Conservation (phyloP, 2,888 invertebrate species). For the Hyles lineata region DNA sequence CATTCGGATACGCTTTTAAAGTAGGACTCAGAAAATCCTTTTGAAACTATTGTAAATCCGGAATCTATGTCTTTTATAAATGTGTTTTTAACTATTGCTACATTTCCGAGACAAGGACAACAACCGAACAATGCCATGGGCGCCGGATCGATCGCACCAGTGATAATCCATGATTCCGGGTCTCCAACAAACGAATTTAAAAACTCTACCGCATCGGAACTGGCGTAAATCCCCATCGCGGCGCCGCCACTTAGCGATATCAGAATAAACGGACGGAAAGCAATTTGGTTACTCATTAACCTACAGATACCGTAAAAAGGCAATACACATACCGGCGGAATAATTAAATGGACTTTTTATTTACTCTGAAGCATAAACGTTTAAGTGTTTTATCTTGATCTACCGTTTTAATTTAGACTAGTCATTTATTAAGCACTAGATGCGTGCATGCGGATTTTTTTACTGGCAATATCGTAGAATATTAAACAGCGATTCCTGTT, state of each 20-base stretch:
- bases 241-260: slow-evolving; percentile 33
- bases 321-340: slow-evolving; percentile 12
- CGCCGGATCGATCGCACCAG: neutral
- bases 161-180: slow-evolving; percentile 2
- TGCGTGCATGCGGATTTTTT: no score
- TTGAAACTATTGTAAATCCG: no score
- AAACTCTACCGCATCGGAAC: neutral
- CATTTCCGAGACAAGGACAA: slow-evolving; percentile 8
- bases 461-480: no score
- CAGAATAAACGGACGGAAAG: slow-evolving; percentile 49
- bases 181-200: neutral
- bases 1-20: no score
- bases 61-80: neutral
- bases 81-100: neutral
- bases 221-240: slow-evolving; percentile 5
- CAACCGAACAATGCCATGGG: slow-evolving; percentile 14
- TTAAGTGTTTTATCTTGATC: neutral
- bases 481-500: no score
- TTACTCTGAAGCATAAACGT: neutral
- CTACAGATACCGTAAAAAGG: slow-evolving; percentile 32
- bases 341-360: slow-evolving; percentile 9
- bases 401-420: neutral
- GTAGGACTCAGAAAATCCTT: no score
- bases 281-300: slow-evolving; percentile 52
- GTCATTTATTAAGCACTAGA: neutral